phyloP scores from a whole-genome alignment of 1,140 invertebrate species.

The Riptortus pedestris region DNA sequence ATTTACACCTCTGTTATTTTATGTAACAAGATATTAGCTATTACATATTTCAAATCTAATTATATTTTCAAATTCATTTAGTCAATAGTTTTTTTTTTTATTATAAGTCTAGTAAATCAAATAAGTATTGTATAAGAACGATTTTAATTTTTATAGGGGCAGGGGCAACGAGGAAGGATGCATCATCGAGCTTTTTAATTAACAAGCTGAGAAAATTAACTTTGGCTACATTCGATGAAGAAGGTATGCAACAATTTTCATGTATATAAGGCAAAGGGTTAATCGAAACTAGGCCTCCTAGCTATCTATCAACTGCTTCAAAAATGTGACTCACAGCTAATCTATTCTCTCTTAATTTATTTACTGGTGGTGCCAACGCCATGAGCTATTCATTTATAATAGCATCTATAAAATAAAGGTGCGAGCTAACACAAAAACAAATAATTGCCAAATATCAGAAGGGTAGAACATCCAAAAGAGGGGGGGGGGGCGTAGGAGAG shows the following conservation, averaged over 20 bases:
- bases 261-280: neutral
- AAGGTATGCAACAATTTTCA: slow-evolving; percentile 43
- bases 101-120: too few species aligned
- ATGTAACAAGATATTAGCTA: too few species aligned
- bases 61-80: too few species aligned
- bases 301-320: neutral
- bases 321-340: neutral
- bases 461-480: too few species aligned
- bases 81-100: too few species aligned
- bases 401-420: neutral
- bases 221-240: slow-evolving; percentile 77
- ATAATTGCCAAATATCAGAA: too few species aligned
- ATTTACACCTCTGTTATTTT: too few species aligned
- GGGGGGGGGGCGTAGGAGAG: too few species aligned
- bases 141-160: too few species aligned
- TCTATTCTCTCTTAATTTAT: neutral
- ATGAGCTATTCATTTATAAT: neutral
- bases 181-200: slow-evolving; percentile 47
- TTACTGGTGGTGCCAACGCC: neutral
- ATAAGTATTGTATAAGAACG: too few species aligned
- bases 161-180: slow-evolving; percentile 37
- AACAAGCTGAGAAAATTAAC: slow-evolving; percentile 79
- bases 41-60: too few species aligned
- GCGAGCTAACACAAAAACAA: too few species aligned
- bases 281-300: neutral